Conservation (phyloP, 1,140 invertebrate species). For the Chionoecetes opilio region DNA sequence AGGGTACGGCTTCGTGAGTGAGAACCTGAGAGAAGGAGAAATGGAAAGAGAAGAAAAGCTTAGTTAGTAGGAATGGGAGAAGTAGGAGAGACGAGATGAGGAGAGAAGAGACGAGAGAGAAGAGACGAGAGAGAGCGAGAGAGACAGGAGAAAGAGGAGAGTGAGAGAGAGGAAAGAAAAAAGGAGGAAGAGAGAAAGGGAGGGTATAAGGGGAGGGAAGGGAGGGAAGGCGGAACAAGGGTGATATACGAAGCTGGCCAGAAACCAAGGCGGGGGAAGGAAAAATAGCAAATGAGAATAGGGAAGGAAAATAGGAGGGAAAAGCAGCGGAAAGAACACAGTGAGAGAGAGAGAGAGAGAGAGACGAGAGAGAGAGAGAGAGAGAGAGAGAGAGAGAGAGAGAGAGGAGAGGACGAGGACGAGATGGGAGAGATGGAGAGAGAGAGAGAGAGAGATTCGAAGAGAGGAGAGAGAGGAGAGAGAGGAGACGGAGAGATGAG, state of each 20-base stretch:
- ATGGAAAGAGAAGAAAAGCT: neutral
- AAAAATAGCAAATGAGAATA: neutral
- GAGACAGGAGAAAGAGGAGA: too few relatives aligned
- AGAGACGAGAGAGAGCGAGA: neutral
- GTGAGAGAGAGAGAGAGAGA: neutral
- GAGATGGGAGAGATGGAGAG: neutral
- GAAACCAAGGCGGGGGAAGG: neutral
- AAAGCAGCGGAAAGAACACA: neutral
- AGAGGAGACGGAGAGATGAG: too few relatives aligned
- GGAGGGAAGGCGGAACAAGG: constrained; percentile 34
- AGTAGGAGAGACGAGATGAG: neutral
- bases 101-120: neutral
- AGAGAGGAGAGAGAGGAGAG: neutral
- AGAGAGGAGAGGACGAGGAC: too few relatives aligned
- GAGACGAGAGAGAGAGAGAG: neutral
- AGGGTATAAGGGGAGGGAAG: neutral
- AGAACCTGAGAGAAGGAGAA: constrained; percentile 33
- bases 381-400: constrained; percentile 14
- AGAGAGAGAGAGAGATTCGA: neutral
- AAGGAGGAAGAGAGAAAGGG: neutral
- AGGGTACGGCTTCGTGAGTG: neutral
- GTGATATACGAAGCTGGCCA: neutral
- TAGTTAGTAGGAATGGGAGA: too few relatives aligned
- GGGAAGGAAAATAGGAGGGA: too few relatives aligned
- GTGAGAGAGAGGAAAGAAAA: too few relatives aligned